Percentiles rank a stretch among this genome's conserved stretches.
Evolutionary conservation across 1,140 invertebrate species (phyloP).

Genomic region (Polypedilum vanderplanki): DNA sequence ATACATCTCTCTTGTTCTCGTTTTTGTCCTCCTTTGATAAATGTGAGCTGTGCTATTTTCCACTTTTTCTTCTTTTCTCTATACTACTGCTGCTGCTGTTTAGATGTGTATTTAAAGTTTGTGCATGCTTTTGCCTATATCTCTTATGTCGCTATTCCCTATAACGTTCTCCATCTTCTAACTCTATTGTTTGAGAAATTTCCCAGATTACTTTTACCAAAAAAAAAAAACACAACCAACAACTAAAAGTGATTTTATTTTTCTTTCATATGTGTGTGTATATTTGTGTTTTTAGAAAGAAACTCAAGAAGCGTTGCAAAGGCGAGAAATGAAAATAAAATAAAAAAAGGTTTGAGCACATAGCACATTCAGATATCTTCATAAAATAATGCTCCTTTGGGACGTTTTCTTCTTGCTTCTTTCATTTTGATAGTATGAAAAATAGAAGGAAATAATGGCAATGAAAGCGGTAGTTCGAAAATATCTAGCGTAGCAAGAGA

Average conservation of each 20-base stretch:
- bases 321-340: not conserved
- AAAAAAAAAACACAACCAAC: not conserved
- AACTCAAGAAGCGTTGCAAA: not conserved
- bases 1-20: not conserved
- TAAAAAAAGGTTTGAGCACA: not conserved
- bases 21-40: not conserved
- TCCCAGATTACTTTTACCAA: slow-evolving; percentile 5
- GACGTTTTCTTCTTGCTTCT: not conserved
- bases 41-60: not conserved
- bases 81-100: not conserved
- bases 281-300: slow-evolving; percentile 7
- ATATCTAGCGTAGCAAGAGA: not conserved
- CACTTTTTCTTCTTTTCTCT: not conserved
- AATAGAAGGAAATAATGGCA: not conserved
- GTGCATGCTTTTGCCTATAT: not conserved
- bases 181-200: slow-evolving; percentile 1
- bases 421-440: not conserved
- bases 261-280: not conserved
- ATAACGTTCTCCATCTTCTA: not conserved
- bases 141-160: not conserved
- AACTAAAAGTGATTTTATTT: slow-evolving; percentile 6
- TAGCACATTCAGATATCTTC: slow-evolving; percentile 25
- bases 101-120: slow-evolving; percentile 10
- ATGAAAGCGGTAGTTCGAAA: not conserved
- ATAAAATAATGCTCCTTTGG: slow-evolving; percentile 27